phyloP scores from a whole-genome alignment of 2,888 invertebrate genomes.

The Eristalinus sepulchralis region DNA sequence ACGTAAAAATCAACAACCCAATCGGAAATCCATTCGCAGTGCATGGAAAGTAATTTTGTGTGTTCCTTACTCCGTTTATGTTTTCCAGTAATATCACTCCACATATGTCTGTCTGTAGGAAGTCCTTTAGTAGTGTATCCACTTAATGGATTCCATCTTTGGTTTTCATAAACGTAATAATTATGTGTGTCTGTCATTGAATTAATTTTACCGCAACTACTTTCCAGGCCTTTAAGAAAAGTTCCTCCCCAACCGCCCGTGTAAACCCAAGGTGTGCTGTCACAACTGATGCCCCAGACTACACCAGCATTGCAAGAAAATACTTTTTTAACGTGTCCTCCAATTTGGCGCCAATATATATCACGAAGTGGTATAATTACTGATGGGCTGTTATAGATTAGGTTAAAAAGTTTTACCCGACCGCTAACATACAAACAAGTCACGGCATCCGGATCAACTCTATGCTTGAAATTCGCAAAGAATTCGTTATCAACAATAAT shows the following conservation, averaged over 20 bases:
- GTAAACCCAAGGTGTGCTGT: slow-evolving; percentile 94
- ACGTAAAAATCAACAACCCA: slow-evolving; percentile 96
- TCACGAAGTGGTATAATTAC: slow-evolving; percentile 87
- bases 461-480: slow-evolving; percentile 88
- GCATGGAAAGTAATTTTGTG: slow-evolving; percentile 90
- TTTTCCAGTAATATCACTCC: slow-evolving; percentile 94
- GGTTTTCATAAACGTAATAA: slow-evolving; percentile 95
- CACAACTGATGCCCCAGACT: slow-evolving; percentile 95
- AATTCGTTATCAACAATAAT: slow-evolving; percentile 87
- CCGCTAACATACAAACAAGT: slow-evolving; percentile 89
- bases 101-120: slow-evolving; percentile 93
- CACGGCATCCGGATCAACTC: slow-evolving; percentile 87
- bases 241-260: slow-evolving; percentile 95
- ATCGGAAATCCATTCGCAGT: slow-evolving; percentile 95
- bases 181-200: slow-evolving; percentile 92
- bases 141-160: slow-evolving; percentile 95
- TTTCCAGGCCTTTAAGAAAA: slow-evolving; percentile 85
- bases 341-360: slow-evolving; percentile 93
- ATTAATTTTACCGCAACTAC: slow-evolving; percentile 84
- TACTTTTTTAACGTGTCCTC: slow-evolving; percentile 91
- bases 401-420: slow-evolving; percentile 86
- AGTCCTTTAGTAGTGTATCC: slow-evolving; percentile 93
- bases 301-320: slow-evolving; percentile 90
- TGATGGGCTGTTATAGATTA: slow-evolving; percentile 81
- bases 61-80: slow-evolving; percentile 92